phyloP scores from a whole-genome alignment of 1,140 invertebrate species.

The Apis laboriosa region DNA sequence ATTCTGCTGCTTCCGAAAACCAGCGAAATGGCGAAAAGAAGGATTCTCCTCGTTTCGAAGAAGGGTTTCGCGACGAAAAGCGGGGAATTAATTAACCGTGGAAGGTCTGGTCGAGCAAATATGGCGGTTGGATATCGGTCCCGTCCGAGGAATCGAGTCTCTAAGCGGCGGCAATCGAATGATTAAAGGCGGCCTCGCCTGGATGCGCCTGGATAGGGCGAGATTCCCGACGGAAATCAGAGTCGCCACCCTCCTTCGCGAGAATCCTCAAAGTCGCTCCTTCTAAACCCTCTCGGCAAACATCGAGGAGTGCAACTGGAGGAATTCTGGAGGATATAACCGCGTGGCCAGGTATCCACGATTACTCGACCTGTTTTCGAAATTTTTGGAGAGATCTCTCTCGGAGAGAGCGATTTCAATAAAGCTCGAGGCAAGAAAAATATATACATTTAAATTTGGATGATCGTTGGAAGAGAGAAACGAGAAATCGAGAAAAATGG shows the following conservation, averaged over 20 bases:
- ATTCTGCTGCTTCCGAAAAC: too few relatives aligned
- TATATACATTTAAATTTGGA: too few relatives aligned
- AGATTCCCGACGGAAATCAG: slow-evolving; percentile 79
- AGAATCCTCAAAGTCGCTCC: slow-evolving; percentile 68
- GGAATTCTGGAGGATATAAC: slow-evolving; percentile 68
- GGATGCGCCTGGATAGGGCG: slow-evolving; percentile 66
- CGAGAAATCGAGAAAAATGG: too few relatives aligned
- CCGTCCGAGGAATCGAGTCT: slow-evolving; percentile 58
- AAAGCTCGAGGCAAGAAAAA: too few relatives aligned
- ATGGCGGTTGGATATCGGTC: slow-evolving; percentile 55
- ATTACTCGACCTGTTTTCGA: too few relatives aligned
- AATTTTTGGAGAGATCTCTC: too few relatives aligned
- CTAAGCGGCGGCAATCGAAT: slow-evolving; percentile 76
- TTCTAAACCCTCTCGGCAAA: slow-evolving; percentile 79
- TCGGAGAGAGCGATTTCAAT: too few relatives aligned
- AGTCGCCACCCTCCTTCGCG: slow-evolving; percentile 62
- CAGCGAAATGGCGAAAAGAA: too few relatives aligned
- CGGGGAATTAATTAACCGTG: slow-evolving; percentile 52
- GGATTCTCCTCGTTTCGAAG: too few relatives aligned
- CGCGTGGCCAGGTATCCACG: neutral
- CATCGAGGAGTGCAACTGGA: slow-evolving; percentile 61
- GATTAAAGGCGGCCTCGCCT: slow-evolving; percentile 77
- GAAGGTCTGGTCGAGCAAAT: slow-evolving; percentile 51
- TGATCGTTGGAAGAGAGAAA: too few relatives aligned
- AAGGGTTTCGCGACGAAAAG: neutral